Percentiles rank a stretch among this genome's conserved stretches.
These are phyloP conservation scores for Apantesis nais DNA, from an alignment of 2,888 invertebrate species.

Conservation along the genomic window DNA sequence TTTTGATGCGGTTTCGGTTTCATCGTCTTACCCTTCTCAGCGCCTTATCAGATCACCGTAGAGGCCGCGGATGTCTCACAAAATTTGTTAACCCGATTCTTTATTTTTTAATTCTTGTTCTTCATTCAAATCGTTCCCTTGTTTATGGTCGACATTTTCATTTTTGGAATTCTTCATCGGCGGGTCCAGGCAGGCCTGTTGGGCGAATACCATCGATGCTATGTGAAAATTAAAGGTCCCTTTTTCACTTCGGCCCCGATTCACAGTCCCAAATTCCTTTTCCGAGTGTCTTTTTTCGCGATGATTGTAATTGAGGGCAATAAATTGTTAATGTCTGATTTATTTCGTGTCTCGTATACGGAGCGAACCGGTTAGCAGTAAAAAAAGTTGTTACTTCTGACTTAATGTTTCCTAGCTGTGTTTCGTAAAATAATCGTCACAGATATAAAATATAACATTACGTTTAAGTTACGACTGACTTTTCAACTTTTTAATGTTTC, in stretches of 20 bases:
- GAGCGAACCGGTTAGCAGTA: conserved; percentile 65
- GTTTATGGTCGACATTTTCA: conserved; percentile 85
- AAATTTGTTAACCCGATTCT: conserved; percentile 78
- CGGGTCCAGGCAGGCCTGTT: conserved; percentile 54
- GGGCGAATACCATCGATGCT: conserved; percentile 75
- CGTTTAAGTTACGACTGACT: conserved; percentile 62
- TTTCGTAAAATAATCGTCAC: conserved; percentile 65
- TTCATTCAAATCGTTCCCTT: conserved; percentile 84
- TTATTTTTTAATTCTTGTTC: conserved; percentile 77
- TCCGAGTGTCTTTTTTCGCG: conserved; percentile 73
- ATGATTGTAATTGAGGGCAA: conserved; percentile 81
- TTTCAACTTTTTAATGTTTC: conserved; percentile 73
- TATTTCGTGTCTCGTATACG: conserved; percentile 65
- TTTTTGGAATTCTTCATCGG: conserved; percentile 77
- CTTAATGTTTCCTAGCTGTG: conserved; percentile 71
- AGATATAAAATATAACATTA: conserved; percentile 65
- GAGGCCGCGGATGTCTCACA: conserved; percentile 66
- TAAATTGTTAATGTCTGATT: conserved; percentile 79
- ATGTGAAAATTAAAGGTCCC: conserved; percentile 79
- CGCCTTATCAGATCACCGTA: conserved; percentile 76
- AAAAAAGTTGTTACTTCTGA: conserved; percentile 65
- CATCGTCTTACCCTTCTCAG: conserved; percentile 79
- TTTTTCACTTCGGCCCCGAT: conserved; percentile 75
- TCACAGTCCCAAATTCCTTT: conserved; percentile 76
- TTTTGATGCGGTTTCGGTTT: conserved; percentile 79